Conservation (phyloP, 2,113 vertebrate species). For the Labeo rohita region DNA sequence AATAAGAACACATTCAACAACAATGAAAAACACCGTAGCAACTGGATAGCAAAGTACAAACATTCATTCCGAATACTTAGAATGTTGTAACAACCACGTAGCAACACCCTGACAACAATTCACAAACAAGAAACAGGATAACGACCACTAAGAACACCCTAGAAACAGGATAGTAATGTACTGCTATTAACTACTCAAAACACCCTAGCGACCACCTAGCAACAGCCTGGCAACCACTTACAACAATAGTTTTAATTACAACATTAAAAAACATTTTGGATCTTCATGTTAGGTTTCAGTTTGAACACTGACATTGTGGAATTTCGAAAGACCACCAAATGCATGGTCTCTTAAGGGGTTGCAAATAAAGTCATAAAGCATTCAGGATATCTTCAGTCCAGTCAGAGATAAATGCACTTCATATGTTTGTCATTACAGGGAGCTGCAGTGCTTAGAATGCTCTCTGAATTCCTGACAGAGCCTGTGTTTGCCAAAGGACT, state of each 20-base stretch:
- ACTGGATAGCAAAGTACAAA: neutral
- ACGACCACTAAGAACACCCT: too few species aligned
- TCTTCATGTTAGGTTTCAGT: neutral
- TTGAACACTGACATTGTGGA: neutral
- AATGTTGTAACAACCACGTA: too few species aligned
- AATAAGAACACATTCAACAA: neutral
- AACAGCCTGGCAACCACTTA: neutral
- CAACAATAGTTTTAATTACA: neutral
- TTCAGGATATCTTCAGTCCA: neutral
- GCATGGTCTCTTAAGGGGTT: neutral
- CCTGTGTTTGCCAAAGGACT: conserved; percentile 82
- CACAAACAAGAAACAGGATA: too few species aligned
- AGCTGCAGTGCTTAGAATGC: conserved; percentile 88
- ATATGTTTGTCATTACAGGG: conserved; percentile 75
- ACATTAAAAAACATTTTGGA: neutral
- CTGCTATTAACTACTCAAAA: neutral
- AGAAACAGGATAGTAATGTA: too few species aligned
- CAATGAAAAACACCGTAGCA: neutral
- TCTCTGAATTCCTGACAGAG: conserved; percentile 87
- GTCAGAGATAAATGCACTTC: neutral
- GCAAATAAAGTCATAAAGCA: neutral
- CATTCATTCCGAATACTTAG: neutral
- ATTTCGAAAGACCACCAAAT: neutral
- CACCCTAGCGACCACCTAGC: neutral
- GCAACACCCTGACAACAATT: too few species aligned